phyloP scores from a whole-genome alignment of 1,140 invertebrate genomes.

The Pteromalus puparum region DNA sequence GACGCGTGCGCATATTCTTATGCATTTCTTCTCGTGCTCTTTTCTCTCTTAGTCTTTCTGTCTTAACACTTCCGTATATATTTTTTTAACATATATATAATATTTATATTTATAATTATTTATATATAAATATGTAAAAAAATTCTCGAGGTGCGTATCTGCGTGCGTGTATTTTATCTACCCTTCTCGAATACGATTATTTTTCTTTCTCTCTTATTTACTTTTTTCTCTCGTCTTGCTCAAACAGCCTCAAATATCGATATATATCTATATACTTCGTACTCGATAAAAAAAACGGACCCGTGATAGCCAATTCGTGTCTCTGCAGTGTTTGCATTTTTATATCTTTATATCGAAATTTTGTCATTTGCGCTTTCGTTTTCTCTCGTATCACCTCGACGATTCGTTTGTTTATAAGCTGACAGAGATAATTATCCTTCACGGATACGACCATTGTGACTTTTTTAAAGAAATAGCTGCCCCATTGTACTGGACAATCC shows the following conservation, averaged over 20 bases:
- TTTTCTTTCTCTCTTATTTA: not conserved
- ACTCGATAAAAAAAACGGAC: constrained; percentile 9
- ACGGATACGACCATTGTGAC: constrained; percentile 55
- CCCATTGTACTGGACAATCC: constrained; percentile 75
- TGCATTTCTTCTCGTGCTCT: not conserved
- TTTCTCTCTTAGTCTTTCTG: constrained; percentile 36
- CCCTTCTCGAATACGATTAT: constrained; percentile 3
- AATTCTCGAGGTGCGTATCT: constrained; percentile 26
- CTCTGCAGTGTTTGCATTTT: not conserved
- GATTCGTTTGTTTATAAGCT: constrained; percentile 61
- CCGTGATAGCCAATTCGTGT: constrained; percentile 36
- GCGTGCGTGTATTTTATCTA: not conserved
- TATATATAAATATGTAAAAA: constrained; percentile 29
- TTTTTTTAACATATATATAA: constrained; percentile 54
- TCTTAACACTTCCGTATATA: constrained; percentile 55
- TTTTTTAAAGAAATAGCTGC: constrained; percentile 75
- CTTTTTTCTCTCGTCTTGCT: not conserved
- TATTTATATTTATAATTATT: constrained; percentile 44
- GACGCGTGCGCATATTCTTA: not conserved
- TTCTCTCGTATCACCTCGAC: constrained; percentile 43
- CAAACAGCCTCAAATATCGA: not conserved
- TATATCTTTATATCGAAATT: constrained; percentile 16
- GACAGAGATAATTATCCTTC: constrained; percentile 64
- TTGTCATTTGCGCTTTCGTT: constrained; percentile 5
- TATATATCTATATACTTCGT: not conserved